Base-by-base conservation (phyloP, 2,888 invertebrate species). In the Sicus ferrugineus region DNA sequence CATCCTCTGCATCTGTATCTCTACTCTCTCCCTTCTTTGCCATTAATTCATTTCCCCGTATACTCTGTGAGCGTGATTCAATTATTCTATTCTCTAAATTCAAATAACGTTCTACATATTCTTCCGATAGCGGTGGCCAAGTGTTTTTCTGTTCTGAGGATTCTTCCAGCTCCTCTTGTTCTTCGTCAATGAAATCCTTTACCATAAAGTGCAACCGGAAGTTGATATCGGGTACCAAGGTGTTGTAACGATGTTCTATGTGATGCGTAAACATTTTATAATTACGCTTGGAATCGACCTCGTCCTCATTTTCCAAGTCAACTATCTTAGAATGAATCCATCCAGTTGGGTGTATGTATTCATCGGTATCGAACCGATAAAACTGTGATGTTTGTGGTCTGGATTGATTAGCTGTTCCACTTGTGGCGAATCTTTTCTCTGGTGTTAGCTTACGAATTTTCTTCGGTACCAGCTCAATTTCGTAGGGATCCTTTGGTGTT, bases 201-300 rank as follows among this genome's bases (percentile, higher is more conserved):
- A 85, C 80, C 69, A 83, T 78, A 66, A 81, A 72, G 78, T 78
- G 73, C 77, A 81, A 70, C 72, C 81, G 68, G 77, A 85, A 73
- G 75, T 83, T 77, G 67, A 84, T 73, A 68, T 85, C 84, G 1
- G 80, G 77, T 48, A 83, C 75, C 0, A 85, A 73, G 0, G 83
- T 84, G 68, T 82, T 83, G 56, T 84, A 84, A 31, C 85, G 77
- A 67, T 84, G 85, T 70, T 85, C 85, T 0, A 83, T 77, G 64
- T 83, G 80, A 69, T 82, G 80, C 0, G 82, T 81, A 61, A 81
- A 84, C 19, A 84, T 61, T 67, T 81, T 81, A 56, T 83, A 85
- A 64, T 83, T 82, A 31, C 80, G 77, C 67, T 85, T 85, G 0
- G 82, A 81, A 62, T 85, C 85, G 19, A 73, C 67, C 21, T 83